phyloP scores from a whole-genome alignment of 2,888 invertebrate species.

The Stenolophus ochropezus region DNA sequence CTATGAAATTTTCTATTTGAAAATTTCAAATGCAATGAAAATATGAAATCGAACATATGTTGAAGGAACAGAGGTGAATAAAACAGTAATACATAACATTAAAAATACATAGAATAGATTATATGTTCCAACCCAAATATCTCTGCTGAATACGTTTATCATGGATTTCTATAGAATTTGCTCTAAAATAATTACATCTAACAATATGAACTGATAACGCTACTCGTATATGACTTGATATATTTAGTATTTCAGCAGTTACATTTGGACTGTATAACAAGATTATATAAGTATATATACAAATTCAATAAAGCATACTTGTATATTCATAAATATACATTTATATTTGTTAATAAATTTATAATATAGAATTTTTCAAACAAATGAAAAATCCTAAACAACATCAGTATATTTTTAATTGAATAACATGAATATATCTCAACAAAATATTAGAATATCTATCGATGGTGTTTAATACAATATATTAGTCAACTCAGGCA shows the following conservation, averaged over 20 bases:
- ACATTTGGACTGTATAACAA: constrained; percentile 12
- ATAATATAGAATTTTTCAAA: constrained; percentile 36
- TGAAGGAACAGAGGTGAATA: neutral
- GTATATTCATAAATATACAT: constrained; percentile 4
- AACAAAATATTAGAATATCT: constrained; percentile 37
- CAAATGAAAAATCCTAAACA: constrained; percentile 28
- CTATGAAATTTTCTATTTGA: constrained; percentile 26
- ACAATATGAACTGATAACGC: constrained; percentile 18
- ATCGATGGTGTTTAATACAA: constrained; percentile 21
- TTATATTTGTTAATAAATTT: constrained; percentile 31
- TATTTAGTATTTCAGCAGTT: constrained; percentile 35
- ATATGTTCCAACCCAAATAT: constrained; percentile 25
- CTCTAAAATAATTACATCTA: constrained; percentile 39
- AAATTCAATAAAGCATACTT: constrained; percentile 41
- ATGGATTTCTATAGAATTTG: constrained; percentile 16
- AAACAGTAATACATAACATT: neutral
- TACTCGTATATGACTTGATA: constrained; percentile 4
- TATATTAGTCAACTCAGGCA: constrained; percentile 40
- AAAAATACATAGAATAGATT: neutral
- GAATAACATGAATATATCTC: constrained; percentile 39
- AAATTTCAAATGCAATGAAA: constrained; percentile 47
- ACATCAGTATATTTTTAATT: constrained; percentile 35
- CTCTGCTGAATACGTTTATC: constrained; percentile 17
- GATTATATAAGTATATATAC: constrained; percentile 36
- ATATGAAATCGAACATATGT: constrained; percentile 32